phyloP scores from a whole-genome alignment of 2,888 invertebrate species.

The Imbricaverruca yamaguchii region DNA sequence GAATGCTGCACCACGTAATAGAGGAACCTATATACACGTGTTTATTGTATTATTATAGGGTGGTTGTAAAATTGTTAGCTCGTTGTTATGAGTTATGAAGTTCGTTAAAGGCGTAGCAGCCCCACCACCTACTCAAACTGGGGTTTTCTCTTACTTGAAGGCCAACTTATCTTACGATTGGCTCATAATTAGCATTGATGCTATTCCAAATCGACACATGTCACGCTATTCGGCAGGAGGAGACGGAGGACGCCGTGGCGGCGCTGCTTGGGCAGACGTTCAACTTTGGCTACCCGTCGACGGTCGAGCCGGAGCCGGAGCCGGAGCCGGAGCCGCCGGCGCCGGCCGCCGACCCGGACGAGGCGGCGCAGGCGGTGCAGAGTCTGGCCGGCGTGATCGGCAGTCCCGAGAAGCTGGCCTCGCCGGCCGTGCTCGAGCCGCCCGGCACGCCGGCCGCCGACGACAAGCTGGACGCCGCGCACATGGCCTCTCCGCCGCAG shows the following conservation, averaged over 20 bases:
- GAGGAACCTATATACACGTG: too few relatives aligned
- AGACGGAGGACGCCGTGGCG: constrained; percentile 85
- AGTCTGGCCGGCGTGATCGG: constrained; percentile 49
- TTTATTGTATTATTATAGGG: too few relatives aligned
- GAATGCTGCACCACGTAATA: too few relatives aligned
- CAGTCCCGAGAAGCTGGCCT: constrained; percentile 16
- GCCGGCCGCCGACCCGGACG: constrained; percentile 67
- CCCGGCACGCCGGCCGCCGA: constrained; percentile 23
- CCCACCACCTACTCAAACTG: too few relatives aligned
- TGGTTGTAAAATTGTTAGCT: too few relatives aligned
- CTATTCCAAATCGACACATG: too few relatives aligned
- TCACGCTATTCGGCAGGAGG: constrained; percentile 52
- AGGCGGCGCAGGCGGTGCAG: constrained; percentile 75
- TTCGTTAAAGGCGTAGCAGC: too few relatives aligned
- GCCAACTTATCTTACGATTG: too few relatives aligned
- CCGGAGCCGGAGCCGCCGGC: constrained; percentile 42
- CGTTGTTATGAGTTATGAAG: too few relatives aligned
- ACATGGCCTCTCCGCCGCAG: not conserved
- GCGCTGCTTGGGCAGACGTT: constrained; percentile 80
- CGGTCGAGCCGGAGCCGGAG: constrained; percentile 39
- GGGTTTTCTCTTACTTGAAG: too few relatives aligned
- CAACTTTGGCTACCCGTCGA: constrained; percentile 29
- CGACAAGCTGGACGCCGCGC: constrained; percentile 22
- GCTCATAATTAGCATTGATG: too few relatives aligned
- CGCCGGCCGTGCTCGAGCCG: not conserved